Conservation (phyloP, 2,888 invertebrate species). For the Eutolmus rufibarbis region DNA sequence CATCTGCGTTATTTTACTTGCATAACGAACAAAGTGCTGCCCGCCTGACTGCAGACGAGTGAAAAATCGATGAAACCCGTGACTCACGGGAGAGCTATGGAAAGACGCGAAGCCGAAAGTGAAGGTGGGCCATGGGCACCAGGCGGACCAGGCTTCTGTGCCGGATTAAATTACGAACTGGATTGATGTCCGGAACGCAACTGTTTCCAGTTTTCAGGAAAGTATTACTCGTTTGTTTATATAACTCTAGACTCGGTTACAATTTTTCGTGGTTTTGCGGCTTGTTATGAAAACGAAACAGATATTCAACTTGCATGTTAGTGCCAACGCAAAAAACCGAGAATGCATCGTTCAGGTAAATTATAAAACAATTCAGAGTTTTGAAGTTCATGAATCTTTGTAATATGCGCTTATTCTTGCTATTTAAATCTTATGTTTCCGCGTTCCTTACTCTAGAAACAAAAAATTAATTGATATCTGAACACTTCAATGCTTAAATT, state of each 20-base stretch:
- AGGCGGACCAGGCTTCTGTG: not conserved
- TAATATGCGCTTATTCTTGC: not conserved
- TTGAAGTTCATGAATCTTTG: not conserved
- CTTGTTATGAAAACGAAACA: not conserved
- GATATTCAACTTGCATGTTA: not conserved
- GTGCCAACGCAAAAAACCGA: not conserved
- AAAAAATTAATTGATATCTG: no score
- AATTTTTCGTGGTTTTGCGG: not conserved
- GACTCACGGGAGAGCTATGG: not conserved
- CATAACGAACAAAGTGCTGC: not conserved
- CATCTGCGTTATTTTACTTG: not conserved
- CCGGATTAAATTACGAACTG: not conserved
- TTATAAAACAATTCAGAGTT: not conserved
- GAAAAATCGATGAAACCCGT: not conserved
- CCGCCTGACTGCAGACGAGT: not conserved
- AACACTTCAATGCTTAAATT: no score
- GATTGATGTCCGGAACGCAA: not conserved
- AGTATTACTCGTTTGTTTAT: not conserved
- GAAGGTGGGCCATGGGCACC: not conserved
- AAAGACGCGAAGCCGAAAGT: not conserved
- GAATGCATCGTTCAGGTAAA: not conserved
- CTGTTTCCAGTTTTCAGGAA: not conserved
- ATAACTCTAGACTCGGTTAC: not conserved
- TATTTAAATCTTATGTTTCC: not conserved
- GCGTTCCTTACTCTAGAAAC: no score